Evolutionary conservation across 2,888 invertebrate genomes (phyloP), one percentile per base, ranked within the genome.

Genomic region (Tortrix viridana): DNA sequence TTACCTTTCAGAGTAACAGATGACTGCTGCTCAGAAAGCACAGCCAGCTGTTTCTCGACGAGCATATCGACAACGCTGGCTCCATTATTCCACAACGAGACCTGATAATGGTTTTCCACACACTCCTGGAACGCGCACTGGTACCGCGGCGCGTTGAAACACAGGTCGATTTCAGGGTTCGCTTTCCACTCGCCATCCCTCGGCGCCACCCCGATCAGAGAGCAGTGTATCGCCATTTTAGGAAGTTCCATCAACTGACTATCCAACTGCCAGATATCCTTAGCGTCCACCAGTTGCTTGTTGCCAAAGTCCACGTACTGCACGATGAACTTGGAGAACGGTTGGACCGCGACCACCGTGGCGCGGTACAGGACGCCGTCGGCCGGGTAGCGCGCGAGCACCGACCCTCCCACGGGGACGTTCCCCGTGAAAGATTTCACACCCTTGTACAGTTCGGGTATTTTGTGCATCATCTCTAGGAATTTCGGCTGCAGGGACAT

Each of bases 271-370:
- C 95, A 96, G 22, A 96, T 93, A 71, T 95, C 94, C 65, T 87
- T 92, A 0, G 90, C 88, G 49, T 93, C 93, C 0, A 96, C 95
- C 0, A 93, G 86, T 44, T 94, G 94, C 60, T 93, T 93, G 74
- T 96, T 96, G 3, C 97, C 97, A 72, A 95, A 96, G 82, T 97
- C 97, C 0, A 97, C 93, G 75, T 95, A 96, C 23, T 94, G 92
- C 0, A 97, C 95, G 61, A 94, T 93, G 79, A 94, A 94, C 71
- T 94, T 93, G 1, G 93, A 92, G 46, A 91, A 83, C 67, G 93
- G 92, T 65, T 94, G 93, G 47, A 93, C 89, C 3, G 94, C 92
- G 1, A 94, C 77, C 0, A 96, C 88, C 38, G 93, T 93, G 0
- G 95, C 96, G 54, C 97, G 89, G 78, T 96, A 96, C 18, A 96